Conservation (phyloP, 2,797 vertebrate species). For the Xenentodon cancila region DNA sequence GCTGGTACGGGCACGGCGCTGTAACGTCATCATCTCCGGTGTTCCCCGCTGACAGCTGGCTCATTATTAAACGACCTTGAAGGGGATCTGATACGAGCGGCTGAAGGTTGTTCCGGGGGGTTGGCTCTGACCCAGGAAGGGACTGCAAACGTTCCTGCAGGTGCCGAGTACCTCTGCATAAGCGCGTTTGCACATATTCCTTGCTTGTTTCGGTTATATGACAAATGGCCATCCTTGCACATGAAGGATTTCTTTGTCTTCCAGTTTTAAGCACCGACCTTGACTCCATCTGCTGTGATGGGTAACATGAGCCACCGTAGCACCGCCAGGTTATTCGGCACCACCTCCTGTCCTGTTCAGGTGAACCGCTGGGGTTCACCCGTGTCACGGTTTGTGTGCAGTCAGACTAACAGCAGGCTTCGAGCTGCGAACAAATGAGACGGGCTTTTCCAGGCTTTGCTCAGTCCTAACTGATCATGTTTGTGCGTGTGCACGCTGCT, state of each 20-base stretch:
- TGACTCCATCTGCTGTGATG: constrained; percentile 44
- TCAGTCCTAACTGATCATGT: constrained; percentile 38
- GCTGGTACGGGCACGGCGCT: constrained; percentile 13
- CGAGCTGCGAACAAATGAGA: constrained; percentile 55
- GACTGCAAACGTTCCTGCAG: constrained; percentile 1
- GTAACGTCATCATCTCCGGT: constrained; percentile 3
- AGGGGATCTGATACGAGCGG: constrained; percentile 47
- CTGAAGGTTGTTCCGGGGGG: constrained; percentile 56
- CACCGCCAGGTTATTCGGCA: constrained; percentile 60
- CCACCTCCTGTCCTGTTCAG: constrained; percentile 66
- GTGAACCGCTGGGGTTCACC: constrained; percentile 46
- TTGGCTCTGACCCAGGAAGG: constrained; percentile 40
- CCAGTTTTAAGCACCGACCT: constrained; percentile 43
- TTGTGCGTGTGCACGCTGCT: constrained; percentile 28
- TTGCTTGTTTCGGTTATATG: constrained; percentile 1
- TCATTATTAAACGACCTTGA: constrained; percentile 27
- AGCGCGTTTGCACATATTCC: neutral
- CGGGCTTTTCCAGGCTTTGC: constrained; percentile 34
- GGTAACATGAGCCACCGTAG: constrained; percentile 59
- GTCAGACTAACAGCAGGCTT: constrained; percentile 15
- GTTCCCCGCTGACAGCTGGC: constrained; percentile 21
- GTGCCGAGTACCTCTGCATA: constrained; percentile 3
- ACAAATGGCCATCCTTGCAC: neutral
- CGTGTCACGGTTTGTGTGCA: neutral
- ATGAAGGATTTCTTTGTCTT: constrained; percentile 19